Evolutionary conservation across 2,113 vertebrate genomes (phyloP).

Genomic region (Amblyornis subalaris): DNA sequence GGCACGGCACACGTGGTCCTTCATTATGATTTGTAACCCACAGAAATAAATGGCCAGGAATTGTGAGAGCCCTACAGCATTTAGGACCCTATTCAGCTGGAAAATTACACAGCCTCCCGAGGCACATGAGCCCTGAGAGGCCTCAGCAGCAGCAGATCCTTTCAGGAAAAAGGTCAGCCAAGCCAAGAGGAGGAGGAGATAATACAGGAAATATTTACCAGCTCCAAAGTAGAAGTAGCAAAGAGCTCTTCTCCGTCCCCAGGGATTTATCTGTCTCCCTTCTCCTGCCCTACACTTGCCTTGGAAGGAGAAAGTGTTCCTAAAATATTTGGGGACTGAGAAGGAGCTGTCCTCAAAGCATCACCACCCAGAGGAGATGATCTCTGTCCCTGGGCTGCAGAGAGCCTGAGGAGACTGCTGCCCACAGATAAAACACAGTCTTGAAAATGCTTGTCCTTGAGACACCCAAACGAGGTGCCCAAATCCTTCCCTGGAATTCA

Average conservation of each 20-base stretch:
- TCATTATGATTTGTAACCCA: neutral
- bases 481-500: neutral
- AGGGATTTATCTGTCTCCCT: neutral
- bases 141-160: neutral
- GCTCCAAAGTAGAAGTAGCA: neutral
- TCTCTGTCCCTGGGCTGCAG: neutral
- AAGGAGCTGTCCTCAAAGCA: neutral
- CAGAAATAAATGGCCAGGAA: neutral
- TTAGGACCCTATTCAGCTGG: constrained; percentile 35
- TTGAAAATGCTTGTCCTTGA: neutral
- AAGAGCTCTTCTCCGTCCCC: neutral
- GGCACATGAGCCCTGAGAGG: constrained; percentile 6
- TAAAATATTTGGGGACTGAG: neutral
- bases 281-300: neutral
- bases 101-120: neutral
- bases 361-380: neutral
- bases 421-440: neutral
- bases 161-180: constrained; percentile 1
- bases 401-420: neutral
- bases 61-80: neutral
- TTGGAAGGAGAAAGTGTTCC: neutral
- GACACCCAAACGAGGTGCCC: neutral
- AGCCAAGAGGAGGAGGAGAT: neutral
- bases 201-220: neutral
- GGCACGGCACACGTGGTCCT: neutral